Conservation (phyloP, 2,888 invertebrate genomes). For the Xestia sexstrigata region DNA sequence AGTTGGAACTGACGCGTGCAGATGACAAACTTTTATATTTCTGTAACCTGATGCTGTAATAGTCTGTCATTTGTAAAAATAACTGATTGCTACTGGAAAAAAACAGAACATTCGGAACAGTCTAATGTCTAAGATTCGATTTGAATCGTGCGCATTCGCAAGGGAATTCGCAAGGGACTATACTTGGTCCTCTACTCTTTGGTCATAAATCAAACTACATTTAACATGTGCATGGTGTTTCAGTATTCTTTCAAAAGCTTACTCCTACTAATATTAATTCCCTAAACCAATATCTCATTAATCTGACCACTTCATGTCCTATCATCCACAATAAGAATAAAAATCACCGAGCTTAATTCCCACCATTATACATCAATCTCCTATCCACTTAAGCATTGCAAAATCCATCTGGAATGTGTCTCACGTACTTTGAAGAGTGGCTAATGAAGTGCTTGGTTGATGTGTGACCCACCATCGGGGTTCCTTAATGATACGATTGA, state of each 20-base stretch:
- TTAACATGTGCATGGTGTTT: background rate
- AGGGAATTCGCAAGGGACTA: conserved; percentile 32
- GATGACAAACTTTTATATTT: conserved; percentile 70
- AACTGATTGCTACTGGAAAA: conserved; percentile 24
- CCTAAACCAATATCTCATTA: conserved; percentile 61
- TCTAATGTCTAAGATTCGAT: background rate
- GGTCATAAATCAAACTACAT: background rate
- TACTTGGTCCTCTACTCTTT: conserved; percentile 3
- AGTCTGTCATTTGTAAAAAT: conserved; percentile 59
- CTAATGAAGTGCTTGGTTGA: conserved; percentile 88
- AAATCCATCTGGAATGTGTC: conserved; percentile 84
- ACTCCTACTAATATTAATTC: conserved; percentile 4
- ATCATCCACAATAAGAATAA: conserved; percentile 67
- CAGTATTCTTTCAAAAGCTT: background rate
- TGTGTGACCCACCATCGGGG: conserved; percentile 83
- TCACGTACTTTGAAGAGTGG: conserved; percentile 82
- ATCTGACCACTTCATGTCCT: conserved; percentile 61
- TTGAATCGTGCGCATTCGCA: background rate
- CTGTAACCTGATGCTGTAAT: conserved; percentile 57
- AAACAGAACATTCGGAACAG: background rate
- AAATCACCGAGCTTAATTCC: conserved; percentile 76
- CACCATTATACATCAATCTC: conserved; percentile 86
- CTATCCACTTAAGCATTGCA: conserved; percentile 80
- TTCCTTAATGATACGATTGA: conserved; percentile 88
- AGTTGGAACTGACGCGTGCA: conserved; percentile 60